A percentile compares a stretch with the other conserved stretches of the same genome.
Conservation (phyloP, 2,113 vertebrate species). For the Hemiprocne comata region DNA sequence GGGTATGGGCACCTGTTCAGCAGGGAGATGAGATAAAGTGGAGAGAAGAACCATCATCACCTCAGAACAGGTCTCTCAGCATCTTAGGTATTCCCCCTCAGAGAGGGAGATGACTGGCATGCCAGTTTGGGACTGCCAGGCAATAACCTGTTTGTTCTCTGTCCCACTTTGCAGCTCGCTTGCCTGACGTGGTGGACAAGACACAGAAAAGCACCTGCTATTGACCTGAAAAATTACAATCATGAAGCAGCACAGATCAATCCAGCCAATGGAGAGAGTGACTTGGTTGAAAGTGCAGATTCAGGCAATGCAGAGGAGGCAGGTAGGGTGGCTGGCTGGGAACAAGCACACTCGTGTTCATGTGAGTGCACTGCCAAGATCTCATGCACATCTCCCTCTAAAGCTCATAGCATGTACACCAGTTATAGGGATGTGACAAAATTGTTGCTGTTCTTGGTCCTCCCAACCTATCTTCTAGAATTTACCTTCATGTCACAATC, state of each 20-base stretch:
- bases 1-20: neutral
- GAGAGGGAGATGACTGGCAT: neutral
- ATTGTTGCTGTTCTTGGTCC: neutral
- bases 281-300: neutral
- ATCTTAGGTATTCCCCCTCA: neutral
- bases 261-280: neutral
- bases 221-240: constrained; percentile 42
- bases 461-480: neutral
- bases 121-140: neutral
- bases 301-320: neutral
- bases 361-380: neutral
- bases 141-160: neutral
- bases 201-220: constrained; percentile 53
- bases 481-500: neutral
- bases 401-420: neutral
- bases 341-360: fast-evolving
- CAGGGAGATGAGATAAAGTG: neutral
- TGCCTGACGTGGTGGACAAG: constrained; percentile 93
- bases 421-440: neutral
- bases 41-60: fast-evolving
- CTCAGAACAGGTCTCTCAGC: neutral
- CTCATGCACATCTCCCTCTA: neutral
- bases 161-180: constrained; percentile 72
- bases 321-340: neutral
- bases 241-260: neutral